Evolutionary conservation across 1,140 invertebrate species (phyloP).

Genomic region (Pseudobourletiella spinata): DNA sequence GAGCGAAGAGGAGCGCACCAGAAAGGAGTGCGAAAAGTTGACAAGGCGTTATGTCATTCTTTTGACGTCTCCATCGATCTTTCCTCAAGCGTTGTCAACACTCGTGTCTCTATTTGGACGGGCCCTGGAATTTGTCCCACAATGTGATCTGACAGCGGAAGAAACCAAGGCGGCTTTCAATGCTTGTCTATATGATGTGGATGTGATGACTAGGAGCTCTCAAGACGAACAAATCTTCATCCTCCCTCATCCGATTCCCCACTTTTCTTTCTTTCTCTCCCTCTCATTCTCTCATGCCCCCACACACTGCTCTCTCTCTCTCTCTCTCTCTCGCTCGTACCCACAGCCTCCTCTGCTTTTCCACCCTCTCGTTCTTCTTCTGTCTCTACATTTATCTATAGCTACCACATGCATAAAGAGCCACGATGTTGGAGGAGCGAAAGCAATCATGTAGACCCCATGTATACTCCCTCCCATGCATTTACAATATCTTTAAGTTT

Average conservation of each 20-base stretch:
- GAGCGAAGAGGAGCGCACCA: neutral
- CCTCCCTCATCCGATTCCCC: neutral
- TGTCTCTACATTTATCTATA: neutral
- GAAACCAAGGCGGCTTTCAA: conserved; percentile 27
- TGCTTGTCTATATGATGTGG: neutral
- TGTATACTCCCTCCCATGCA: too few relatives aligned
- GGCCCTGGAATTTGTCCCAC: conserved; percentile 5
- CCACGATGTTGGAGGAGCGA: too few relatives aligned
- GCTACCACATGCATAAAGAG: too few relatives aligned
- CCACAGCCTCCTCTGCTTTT: too few relatives aligned
- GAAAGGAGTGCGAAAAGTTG: conserved; percentile 29
- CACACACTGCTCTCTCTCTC: too few relatives aligned
- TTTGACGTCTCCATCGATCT: conserved; percentile 37
- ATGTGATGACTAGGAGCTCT: conserved; percentile 23
- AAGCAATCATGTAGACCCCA: too few relatives aligned
- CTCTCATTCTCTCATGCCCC: neutral
- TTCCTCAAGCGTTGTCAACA: conserved; percentile 12
- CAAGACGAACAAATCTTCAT: neutral
- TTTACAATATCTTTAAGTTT: too few relatives aligned
- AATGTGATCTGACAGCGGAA: conserved; percentile 35
- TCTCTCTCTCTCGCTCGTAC: too few relatives aligned
- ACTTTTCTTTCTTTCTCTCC: neutral
- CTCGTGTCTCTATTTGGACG: neutral
- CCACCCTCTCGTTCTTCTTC: neutral
- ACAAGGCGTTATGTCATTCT: conserved; percentile 33